A percentile compares a stretch with the other conserved stretches of the same genome.
phyloP scores from a whole-genome alignment of 37 sponge, comb jelly and placozoan species.

The Halichondria panicea region DNA sequence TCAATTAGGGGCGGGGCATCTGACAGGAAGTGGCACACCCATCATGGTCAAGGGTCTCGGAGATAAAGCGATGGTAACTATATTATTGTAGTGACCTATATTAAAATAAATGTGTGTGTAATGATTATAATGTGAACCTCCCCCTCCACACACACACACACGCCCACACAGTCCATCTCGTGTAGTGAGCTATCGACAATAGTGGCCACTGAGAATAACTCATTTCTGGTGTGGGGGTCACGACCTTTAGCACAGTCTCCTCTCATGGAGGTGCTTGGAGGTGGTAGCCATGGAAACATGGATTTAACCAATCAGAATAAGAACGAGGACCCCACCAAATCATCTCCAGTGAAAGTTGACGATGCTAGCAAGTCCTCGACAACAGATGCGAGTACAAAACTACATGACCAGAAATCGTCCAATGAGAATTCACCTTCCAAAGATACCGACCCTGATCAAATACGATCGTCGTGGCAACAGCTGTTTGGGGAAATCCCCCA shows the following conservation, averaged over 20 bases:
- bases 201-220: slow-evolving; percentile 72
- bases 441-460: too few relatives aligned
- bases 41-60: slow-evolving; percentile 44
- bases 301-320: too few relatives aligned
- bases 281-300: background rate
- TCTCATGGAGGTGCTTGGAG: slow-evolving; percentile 19
- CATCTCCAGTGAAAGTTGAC: background rate
- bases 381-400: background rate
- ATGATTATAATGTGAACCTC: background rate
- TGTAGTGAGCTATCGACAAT: slow-evolving; percentile 82
- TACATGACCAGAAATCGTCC: background rate
- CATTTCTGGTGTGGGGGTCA: slow-evolving; percentile 83
- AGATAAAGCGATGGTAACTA: slow-evolving; percentile 60
- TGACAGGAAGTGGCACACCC: slow-evolving; percentile 25
- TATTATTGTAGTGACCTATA: too few relatives aligned
- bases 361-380: background rate
- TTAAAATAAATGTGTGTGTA: background rate
- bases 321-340: too few relatives aligned
- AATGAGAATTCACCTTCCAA: too few relatives aligned
- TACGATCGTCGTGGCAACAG: too few relatives aligned
- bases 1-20: slow-evolving; percentile 83
- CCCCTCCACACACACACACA: too few relatives aligned
- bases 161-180: slow-evolving; percentile 56
- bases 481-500: too few relatives aligned
- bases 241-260: slow-evolving; percentile 65